Conservation (phyloP, 2,113 vertebrate species). For the Rousettus leschenaultii region DNA sequence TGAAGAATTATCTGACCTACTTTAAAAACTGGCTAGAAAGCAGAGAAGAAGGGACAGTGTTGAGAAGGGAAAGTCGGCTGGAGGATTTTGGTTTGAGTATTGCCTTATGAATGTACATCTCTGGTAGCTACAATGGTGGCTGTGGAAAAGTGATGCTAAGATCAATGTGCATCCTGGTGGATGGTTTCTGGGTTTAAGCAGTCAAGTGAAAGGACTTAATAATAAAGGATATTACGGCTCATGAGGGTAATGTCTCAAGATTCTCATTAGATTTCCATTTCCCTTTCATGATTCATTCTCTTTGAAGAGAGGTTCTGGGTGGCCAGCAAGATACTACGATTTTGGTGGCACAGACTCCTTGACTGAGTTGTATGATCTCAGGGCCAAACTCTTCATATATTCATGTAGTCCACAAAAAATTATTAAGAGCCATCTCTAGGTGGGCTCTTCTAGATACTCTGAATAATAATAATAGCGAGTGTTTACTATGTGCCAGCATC, state of each 20-base stretch:
- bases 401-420: not conserved
- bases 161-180: not conserved
- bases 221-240: not conserved
- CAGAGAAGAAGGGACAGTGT: not conserved
- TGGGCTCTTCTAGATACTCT: not conserved
- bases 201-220: not conserved
- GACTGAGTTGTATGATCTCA: not conserved
- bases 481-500: not conserved
- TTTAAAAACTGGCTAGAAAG: not conserved
- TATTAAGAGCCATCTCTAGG: not conserved
- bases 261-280: not conserved
- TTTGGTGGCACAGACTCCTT: not conserved
- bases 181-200: not conserved
- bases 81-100: not conserved
- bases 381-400: not conserved
- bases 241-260: not conserved
- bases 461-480: not conserved
- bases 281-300: not conserved
- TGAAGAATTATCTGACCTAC: not conserved
- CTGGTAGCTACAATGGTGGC: not conserved
- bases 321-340: not conserved
- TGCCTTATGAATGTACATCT: rapidly evolving
- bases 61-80: not conserved
- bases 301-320: not conserved
- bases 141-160: not conserved